Percentiles rank a stretch among this genome's conserved stretches.
Conservation (phyloP, 2,888 invertebrate species). For the Drosophila infuscata region DNA sequence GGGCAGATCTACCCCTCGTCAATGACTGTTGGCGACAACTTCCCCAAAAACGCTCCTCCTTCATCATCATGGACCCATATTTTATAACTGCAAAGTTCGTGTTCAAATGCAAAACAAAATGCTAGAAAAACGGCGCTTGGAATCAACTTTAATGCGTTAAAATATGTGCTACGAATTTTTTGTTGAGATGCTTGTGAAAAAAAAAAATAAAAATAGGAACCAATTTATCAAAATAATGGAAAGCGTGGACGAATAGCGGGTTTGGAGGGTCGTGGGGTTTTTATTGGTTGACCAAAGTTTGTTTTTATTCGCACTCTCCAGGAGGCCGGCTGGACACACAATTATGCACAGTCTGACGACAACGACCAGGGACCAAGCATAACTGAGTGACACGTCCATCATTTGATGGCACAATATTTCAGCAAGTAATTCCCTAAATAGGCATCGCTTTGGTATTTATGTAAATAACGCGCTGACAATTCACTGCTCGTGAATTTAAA, state of each 20-base stretch:
- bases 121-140: slow-evolving; percentile 1
- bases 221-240: slow-evolving; percentile 73
- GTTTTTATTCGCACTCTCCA: slow-evolving; percentile 41
- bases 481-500: slow-evolving; percentile 54
- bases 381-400: slow-evolving; percentile 55
- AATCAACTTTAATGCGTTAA: slow-evolving; percentile 36
- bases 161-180: slow-evolving; percentile 50
- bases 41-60: background rate
- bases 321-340: slow-evolving; percentile 35
- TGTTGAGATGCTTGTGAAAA: slow-evolving; percentile 17
- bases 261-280: background rate
- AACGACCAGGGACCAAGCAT: slow-evolving; percentile 1
- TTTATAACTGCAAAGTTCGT: slow-evolving; percentile 58
- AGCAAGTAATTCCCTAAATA: slow-evolving; percentile 53
- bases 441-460: slow-evolving; percentile 47
- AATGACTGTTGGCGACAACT: slow-evolving; percentile 1
- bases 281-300: slow-evolving; percentile 42
- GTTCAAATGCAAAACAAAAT: slow-evolving; percentile 61
- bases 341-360: slow-evolving; percentile 62
- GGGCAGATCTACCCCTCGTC: background rate
- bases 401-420: slow-evolving; percentile 52
- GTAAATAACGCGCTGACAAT: slow-evolving; percentile 26
- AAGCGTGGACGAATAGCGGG: slow-evolving; percentile 39
- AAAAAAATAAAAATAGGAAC: slow-evolving; percentile 30
- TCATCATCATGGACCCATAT: slow-evolving; percentile 17